phyloP scores from a whole-genome alignment of 2,797 vertebrate species.

The Darevskia nairensis region DNA sequence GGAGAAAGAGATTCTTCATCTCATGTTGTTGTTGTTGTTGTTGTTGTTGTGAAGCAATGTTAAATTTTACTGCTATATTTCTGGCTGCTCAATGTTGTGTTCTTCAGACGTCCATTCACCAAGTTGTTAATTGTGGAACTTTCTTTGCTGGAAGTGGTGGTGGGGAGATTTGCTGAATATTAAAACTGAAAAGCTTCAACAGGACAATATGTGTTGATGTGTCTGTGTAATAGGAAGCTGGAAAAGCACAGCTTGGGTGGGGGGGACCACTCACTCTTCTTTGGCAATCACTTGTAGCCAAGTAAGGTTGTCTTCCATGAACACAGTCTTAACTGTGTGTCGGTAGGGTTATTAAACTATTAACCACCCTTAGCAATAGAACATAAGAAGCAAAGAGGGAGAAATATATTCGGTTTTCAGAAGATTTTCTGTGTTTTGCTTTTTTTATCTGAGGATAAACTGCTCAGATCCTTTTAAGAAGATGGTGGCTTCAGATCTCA shows the following conservation, averaged over 20 bases:
- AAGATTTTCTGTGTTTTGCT: not conserved
- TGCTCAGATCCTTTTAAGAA: not conserved
- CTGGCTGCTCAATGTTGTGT: not conserved
- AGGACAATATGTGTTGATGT: not conserved
- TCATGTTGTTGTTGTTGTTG: not conserved
- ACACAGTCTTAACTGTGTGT: too few relatives aligned
- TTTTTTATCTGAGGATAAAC: not conserved
- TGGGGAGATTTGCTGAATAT: not conserved
- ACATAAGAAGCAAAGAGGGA: not conserved
- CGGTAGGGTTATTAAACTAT: not conserved
- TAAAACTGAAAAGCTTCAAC: not conserved
- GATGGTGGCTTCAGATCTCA: not conserved
- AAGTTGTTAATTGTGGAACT: conserved; percentile 16
- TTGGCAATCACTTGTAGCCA: too few relatives aligned
- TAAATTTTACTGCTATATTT: conserved; percentile 1
- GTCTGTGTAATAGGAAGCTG: not conserved
- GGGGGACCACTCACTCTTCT: not conserved
- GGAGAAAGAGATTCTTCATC: not conserved
- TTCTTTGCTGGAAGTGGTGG: conserved; percentile 30
- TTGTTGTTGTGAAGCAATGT: not conserved
- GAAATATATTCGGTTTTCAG: not conserved
- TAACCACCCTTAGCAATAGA: not conserved
- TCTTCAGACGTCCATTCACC: conserved; percentile 12
- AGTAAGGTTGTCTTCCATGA: too few relatives aligned
- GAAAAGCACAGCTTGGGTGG: not conserved